Conservation (phyloP, 2,113 vertebrate genomes). For the Tonatia bakeri region DNA sequence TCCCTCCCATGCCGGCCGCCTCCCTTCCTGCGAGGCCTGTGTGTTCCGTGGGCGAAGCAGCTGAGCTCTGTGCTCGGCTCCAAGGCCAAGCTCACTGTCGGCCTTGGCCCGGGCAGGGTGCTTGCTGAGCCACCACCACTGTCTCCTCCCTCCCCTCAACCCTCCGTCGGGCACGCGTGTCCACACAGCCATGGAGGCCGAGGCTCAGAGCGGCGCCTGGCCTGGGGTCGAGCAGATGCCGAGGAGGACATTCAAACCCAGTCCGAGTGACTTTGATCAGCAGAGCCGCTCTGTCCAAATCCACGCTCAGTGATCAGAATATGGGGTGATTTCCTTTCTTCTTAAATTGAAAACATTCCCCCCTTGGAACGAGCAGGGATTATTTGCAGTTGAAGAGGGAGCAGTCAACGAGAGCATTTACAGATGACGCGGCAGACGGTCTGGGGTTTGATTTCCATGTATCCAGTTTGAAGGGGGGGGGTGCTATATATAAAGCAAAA, state of each 20-base stretch:
- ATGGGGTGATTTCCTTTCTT: neutral
- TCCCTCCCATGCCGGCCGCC: neutral
- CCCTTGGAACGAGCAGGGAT: neutral
- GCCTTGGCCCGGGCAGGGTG: neutral
- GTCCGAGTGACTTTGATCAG: neutral
- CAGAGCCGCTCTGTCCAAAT: neutral
- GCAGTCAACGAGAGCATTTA: neutral
- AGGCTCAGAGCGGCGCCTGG: neutral
- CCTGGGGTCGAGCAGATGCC: neutral
- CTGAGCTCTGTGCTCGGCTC: neutral
- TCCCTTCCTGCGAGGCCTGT: conserved; percentile 6
- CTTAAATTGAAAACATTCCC: neutral
- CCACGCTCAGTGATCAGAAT: neutral
- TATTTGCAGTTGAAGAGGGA: neutral
- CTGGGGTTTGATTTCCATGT: neutral
- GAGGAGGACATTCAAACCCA: neutral
- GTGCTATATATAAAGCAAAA: neutral
- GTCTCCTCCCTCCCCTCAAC: neutral
- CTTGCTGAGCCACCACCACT: accelerated
- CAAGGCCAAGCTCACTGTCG: accelerated
- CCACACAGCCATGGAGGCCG: accelerated
- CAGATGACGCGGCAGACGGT: neutral
- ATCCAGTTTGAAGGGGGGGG: neutral
- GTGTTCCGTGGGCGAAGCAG: neutral
- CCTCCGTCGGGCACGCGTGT: neutral